Evolutionary conservation across 2,113 vertebrate species (phyloP).

Genomic region (Jacana jacana): DNA sequence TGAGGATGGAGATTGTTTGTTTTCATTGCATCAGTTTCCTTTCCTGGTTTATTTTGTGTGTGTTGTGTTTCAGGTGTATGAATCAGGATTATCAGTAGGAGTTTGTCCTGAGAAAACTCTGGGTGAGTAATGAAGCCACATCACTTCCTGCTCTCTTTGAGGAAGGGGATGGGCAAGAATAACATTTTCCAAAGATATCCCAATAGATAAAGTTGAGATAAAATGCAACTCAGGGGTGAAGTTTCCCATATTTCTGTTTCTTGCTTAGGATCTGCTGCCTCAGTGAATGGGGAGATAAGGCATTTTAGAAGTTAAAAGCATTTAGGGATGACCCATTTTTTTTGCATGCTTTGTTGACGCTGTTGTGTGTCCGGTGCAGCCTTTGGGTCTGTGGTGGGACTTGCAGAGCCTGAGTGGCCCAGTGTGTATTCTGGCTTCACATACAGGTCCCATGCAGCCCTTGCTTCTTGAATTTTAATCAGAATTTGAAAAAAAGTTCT

Average conservation of each 20-base stretch:
- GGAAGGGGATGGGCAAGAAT: background rate
- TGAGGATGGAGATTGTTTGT: background rate
- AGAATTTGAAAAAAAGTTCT: background rate
- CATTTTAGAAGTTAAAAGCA: background rate
- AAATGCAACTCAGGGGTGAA: background rate
- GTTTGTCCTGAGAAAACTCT: background rate
- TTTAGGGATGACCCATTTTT: background rate
- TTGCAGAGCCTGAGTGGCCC: background rate
- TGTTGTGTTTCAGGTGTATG: background rate
- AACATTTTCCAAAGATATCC: background rate
- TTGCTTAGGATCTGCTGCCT: background rate
- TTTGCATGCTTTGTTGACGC: background rate
- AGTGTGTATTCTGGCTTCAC: fast-evolving
- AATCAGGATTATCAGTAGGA: background rate
- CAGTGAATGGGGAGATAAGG: background rate
- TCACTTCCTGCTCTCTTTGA: background rate
- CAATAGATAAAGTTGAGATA: background rate
- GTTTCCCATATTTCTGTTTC: background rate
- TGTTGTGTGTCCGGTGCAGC: fast-evolving
- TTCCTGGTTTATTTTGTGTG: background rate
- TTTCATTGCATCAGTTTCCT: background rate
- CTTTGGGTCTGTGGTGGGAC: background rate
- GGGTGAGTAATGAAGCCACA: background rate
- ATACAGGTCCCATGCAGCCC: background rate
- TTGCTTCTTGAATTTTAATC: background rate